Evolutionary conservation across 2,797 vertebrate species (phyloP).

Genomic region (Hippopotamyrus pictus): DNA sequence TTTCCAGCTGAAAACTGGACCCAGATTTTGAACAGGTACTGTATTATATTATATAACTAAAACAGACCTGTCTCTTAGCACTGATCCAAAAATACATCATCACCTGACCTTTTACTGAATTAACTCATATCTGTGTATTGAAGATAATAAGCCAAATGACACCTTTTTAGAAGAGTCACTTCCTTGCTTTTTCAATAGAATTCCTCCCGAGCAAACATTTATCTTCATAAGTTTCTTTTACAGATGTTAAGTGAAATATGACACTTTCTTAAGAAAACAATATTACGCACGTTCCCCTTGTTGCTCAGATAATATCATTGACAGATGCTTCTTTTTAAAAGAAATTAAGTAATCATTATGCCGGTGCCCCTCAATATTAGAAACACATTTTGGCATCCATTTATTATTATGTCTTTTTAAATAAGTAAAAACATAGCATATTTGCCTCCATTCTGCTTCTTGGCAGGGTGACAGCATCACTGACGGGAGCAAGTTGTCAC

Average conservation of each 20-base stretch:
- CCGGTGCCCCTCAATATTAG: slow-evolving; percentile 28
- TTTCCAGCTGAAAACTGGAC: background rate
- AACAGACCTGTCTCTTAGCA: slow-evolving; percentile 33
- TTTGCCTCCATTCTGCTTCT: slow-evolving; percentile 30
- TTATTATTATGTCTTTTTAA: slow-evolving; percentile 14
- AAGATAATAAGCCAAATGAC: slow-evolving; percentile 2
- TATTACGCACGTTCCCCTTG: slow-evolving; percentile 14
- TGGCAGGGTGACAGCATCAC: slow-evolving; percentile 33
- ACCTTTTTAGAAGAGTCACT: background rate
- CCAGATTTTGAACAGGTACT: slow-evolving; percentile 3
- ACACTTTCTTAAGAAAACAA: slow-evolving; percentile 33
- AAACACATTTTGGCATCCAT: slow-evolving; percentile 29
- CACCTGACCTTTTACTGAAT: slow-evolving; percentile 13
- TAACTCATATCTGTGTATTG: slow-evolving; percentile 11
- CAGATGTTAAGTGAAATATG: slow-evolving; percentile 26
- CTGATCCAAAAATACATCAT: slow-evolving; percentile 27
- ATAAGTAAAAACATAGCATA: slow-evolving; percentile 14
- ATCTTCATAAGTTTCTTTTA: slow-evolving; percentile 30
- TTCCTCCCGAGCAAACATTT: slow-evolving; percentile 13
- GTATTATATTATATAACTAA: no score
- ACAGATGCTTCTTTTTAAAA: slow-evolving; percentile 25
- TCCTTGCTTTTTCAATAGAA: slow-evolving; percentile 2
- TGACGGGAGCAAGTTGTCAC: slow-evolving; percentile 27
- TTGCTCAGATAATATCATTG: slow-evolving; percentile 30
- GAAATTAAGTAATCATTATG: slow-evolving; percentile 23